Evolutionary conservation across 1,140 invertebrate genomes (phyloP).

Genomic region (Pollicipes pollicipes): DNA sequence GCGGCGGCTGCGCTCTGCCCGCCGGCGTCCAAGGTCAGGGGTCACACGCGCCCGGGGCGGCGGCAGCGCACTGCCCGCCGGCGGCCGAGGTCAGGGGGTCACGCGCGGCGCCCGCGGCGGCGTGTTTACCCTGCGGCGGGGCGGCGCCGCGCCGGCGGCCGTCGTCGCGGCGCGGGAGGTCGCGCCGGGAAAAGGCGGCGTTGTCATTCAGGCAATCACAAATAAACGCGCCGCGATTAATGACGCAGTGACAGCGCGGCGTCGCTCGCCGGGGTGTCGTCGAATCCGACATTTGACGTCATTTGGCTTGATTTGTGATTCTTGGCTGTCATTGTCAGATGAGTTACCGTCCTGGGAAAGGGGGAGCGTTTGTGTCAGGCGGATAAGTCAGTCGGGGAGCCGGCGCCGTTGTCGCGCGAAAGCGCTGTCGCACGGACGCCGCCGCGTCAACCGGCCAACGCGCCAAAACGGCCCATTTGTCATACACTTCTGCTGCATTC

Average conservation of each 20-base stretch:
- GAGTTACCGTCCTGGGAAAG: neutral
- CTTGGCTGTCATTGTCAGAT: slow-evolving; percentile 1
- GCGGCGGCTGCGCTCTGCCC: too few relatives aligned
- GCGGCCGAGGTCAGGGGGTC: too few relatives aligned
- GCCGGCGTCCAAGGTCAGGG: too few relatives aligned
- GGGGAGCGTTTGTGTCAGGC: neutral
- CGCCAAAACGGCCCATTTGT: neutral
- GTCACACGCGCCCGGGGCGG: too few relatives aligned
- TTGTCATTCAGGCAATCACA: neutral
- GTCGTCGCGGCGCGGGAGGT: neutral
- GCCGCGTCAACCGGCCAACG: neutral
- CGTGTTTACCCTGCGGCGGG: neutral
- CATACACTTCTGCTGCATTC: neutral
- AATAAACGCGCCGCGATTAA: neutral
- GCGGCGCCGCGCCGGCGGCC: too few relatives aligned
- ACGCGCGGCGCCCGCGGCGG: too few relatives aligned
- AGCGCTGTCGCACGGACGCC: neutral
- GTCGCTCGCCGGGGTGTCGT: neutral
- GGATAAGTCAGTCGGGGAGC: neutral
- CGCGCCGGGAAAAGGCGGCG: neutral
- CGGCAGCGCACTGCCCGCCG: too few relatives aligned
- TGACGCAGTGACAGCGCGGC: neutral
- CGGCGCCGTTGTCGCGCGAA: too few relatives aligned
- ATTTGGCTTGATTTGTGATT: slow-evolving; percentile 2
- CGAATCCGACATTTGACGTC: slow-evolving; percentile 1